These are phyloP conservation scores for Cladopsammia gracilis DNA, from an alignment of 64 coral and sea anemone species.

Conservation along the genomic window DNA sequence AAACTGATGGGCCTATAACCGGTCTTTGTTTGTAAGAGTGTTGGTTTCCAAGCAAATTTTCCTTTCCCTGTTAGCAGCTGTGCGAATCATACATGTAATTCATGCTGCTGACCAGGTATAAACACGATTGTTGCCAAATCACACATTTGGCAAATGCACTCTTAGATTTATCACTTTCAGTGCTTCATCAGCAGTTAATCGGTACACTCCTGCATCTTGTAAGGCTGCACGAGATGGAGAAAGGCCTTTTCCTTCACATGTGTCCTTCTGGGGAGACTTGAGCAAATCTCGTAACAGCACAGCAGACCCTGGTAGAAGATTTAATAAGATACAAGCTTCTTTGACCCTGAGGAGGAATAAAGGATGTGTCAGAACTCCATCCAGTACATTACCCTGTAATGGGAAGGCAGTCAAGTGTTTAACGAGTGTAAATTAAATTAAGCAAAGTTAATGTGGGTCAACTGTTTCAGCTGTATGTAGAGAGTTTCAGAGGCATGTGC, in stretches of 20 bases:
- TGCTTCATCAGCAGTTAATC: constrained; percentile 50
- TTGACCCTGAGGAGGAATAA: constrained; percentile 60
- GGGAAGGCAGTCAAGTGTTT: not conserved
- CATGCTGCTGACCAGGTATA: too few relatives aligned
- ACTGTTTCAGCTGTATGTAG: too few relatives aligned
- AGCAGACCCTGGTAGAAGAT: constrained; percentile 83
- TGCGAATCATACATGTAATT: too few relatives aligned
- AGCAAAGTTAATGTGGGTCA: too few relatives aligned
- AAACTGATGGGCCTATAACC: too few relatives aligned
- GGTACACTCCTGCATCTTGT: constrained; percentile 76
- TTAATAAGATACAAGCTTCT: constrained; percentile 81
- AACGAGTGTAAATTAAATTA: not conserved
- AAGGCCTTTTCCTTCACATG: not conserved
- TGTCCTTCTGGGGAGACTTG: not conserved
- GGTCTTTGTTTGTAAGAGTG: too few relatives aligned
- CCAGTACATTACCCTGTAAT: not conserved
- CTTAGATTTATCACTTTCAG: constrained; percentile 71
- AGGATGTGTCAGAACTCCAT: not conserved
- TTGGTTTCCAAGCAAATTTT: too few relatives aligned
- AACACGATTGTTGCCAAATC: not conserved
- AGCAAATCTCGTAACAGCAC: constrained; percentile 65
- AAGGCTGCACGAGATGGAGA: constrained; percentile 23
- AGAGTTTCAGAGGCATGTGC: too few relatives aligned
- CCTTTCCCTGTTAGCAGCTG: too few relatives aligned
- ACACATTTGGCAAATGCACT: constrained; percentile 68